Base-by-base conservation (phyloP, 2,797 vertebrate genomes). In the Characodon lateralis region DNA sequence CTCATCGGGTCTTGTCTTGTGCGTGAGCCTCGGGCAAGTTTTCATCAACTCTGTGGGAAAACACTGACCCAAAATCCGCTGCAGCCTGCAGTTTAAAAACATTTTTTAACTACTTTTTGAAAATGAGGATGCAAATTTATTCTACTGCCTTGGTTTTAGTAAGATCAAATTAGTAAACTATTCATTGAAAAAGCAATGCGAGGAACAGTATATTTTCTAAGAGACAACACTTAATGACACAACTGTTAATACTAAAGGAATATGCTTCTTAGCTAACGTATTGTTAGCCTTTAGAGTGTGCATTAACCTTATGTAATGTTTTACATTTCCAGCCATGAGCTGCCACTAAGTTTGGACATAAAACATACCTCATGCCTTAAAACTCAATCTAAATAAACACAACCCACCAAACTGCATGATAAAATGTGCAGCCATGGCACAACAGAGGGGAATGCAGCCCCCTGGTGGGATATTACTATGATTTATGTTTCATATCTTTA, bases 401-500 rank as follows among this genome's bases (percentile, higher is more conserved):
- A 76, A 76, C 50, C 77, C 74, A 74, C 61, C 66, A 71, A 74
- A 58, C 61, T 51, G 51, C 6, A 5, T 50, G 73, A 81, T 66
- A 79, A 83, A 18, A 59, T 51, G 56, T 41, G 63, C 84, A 75
- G 74, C 31, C 56, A 16, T 76, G 80, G 63, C 61, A 63, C 66
- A 24, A 22, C 72, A 28, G 88, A 74, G 63, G 63, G 56, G 72
- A 58, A 68, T n/a, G 35, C 0, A 9, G 53, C 74, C 78, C 76
- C 72, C 7, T 53, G 72, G 68, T 74, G 75, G 78, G 85, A 81
- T 80, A 86, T 87, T 83, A 87, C 77, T 80, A 51, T 86, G 89
- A 91, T 89, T 87, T 83, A 89, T 87, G 80, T 74, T 61, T 80
- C 76, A 72, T 83, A 83, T 90, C 84, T 78, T 83, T 79, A 80